Evolutionary conservation across 2,888 invertebrate genomes (phyloP), one percentile per base, ranked within the genome.

Genomic region (Drosophila birchii): DNA sequence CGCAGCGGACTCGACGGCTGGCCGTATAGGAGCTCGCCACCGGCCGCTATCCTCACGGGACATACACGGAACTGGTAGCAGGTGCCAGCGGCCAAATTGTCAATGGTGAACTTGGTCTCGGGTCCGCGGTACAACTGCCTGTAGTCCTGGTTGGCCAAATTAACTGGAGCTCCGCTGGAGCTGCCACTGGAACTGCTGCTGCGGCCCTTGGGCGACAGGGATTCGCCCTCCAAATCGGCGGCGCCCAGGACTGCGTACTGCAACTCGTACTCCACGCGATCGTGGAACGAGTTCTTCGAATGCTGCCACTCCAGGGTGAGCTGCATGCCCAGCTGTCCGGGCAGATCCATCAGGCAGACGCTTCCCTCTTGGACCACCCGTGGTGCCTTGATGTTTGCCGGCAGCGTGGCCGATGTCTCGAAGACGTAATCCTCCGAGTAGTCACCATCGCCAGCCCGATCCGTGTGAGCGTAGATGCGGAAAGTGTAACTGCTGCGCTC

Each of bases 401-500:
- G 98, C 66, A 97, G 96, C 38, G 98, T 96, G 78, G 95, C 94
- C 70, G 93, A 94, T 39, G 98, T 98, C 81, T 93, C 93, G 92
- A 96, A 97, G 67, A 94, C 93, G 91, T 95, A 94, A 58, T 95
- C 94, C 68, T 94, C 94, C 7, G 97, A 96, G 93, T 95, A 97
- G 39, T 95, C 95, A 20, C 98, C 98, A 81, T 95, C 95, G 14
- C 97, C 98, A 68, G 96, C 97, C 49, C 94, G 93, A 92, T 96
- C 96, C 91, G 97, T 97, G 80, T 95, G 95, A 56, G 97, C 97
- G 81, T 95, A 96, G 88, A 98, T 96, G 83, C 97, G 95, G 94
- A 98, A 97, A 90, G 94, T 94, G 93, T 98, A 98, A 64, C 94
- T 93, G 16, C 95, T 96, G 84, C 95, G 94, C 93, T 98, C 98